phyloP scores from a whole-genome alignment of 2,797 vertebrate genomes.

The Dendrocincla fuliginosa region DNA sequence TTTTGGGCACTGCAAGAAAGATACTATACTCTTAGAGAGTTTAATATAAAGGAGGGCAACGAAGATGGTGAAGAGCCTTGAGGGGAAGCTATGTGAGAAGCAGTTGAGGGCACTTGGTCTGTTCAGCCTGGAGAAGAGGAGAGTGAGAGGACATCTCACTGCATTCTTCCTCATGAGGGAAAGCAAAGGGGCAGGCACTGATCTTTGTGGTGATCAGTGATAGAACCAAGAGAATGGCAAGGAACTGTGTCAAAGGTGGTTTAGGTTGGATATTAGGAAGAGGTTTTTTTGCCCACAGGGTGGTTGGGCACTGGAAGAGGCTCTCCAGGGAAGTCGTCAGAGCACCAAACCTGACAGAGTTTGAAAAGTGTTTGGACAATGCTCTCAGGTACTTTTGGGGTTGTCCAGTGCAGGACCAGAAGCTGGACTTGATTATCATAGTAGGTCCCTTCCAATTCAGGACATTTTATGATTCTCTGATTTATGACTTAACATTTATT shows the following conservation, averaged over 20 bases:
- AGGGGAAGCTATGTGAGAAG: not conserved
- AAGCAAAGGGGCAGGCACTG: not conserved
- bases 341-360: not conserved
- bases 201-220: not conserved
- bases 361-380: not conserved
- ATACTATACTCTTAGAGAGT: accelerated
- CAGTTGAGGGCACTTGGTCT: not conserved
- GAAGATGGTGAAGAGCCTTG: accelerated
- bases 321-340: no score
- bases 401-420: not conserved
- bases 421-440: accelerated
- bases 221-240: not conserved
- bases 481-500: not conserved
- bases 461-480: not conserved
- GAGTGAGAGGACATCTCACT: not conserved
- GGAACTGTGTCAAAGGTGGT: not conserved
- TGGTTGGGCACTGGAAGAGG: not conserved
- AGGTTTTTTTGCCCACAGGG: accelerated
- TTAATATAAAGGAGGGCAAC: not conserved
- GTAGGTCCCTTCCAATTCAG: not conserved
- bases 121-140: not conserved
- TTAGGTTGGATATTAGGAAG: not conserved
- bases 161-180: not conserved
- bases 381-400: accelerated
- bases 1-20: not conserved